Conservation (phyloP, 1,140 invertebrate genomes). For the Melitaea cinxia region DNA sequence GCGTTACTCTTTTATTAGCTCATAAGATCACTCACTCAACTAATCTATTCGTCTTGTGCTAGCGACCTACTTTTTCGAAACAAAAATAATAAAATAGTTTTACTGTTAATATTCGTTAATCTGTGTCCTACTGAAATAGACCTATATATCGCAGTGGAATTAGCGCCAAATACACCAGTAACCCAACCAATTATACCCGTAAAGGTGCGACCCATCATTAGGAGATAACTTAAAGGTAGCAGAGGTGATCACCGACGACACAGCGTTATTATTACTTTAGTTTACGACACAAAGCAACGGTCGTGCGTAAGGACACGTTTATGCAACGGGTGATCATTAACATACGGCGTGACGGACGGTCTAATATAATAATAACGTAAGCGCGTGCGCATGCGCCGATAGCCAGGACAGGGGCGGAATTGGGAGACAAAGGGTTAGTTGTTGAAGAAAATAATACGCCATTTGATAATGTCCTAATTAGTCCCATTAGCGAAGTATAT, state of each 20-base stretch:
- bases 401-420: slow-evolving; percentile 47
- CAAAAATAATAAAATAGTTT: too few species aligned
- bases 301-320: slow-evolving; percentile 41
- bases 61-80: too few species aligned
- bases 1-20: too few species aligned
- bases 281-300: slow-evolving; percentile 29
- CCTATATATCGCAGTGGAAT: too few species aligned
- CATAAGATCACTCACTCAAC: too few species aligned
- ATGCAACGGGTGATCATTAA: slow-evolving; percentile 50
- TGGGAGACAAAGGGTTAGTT: not conserved
- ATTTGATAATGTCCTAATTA: too few species aligned
- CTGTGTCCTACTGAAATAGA: too few species aligned
- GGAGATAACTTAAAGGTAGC: not conserved
- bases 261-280: slow-evolving; percentile 14
- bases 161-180: too few species aligned
- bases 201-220: not conserved
- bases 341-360: slow-evolving; percentile 62
- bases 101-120: too few species aligned
- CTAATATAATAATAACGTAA: slow-evolving; percentile 60
- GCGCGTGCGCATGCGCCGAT: slow-evolving; percentile 49
- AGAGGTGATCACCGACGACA: not conserved
- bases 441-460: too few species aligned
- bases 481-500: too few species aligned
- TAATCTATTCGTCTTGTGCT: too few species aligned
- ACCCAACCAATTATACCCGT: not conserved